Evolutionary conservation across 2,113 vertebrate species (phyloP), one percentile per base, ranked within the genome.

Genomic region (Eptatretus burgeri): DNA sequence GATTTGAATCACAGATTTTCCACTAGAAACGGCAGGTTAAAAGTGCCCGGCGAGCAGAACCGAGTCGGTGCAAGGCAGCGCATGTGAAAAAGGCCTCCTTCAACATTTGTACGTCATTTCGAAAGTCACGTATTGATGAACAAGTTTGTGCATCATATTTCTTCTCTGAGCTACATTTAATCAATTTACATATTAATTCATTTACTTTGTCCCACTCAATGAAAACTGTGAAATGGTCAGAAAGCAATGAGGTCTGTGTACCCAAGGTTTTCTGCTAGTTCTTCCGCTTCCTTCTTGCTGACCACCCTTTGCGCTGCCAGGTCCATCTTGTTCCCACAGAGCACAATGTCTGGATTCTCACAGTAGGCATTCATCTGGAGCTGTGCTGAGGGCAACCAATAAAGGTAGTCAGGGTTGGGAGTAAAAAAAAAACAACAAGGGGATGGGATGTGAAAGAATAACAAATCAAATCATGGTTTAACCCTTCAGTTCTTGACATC

Each of bases 311-410:
- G 56, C 56, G 10, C 56, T 12, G 56, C n/a, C 10, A 60, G 56
- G 19, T 60, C 56, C n/a, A 10, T 60, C 56, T 60, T 60, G 56
- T 60, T 60, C 56, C 56, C 56, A 2, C 56, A 60, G n/a, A 60
- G 56, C 56, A 60, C 56, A 60, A 60, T 60, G 56, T 60, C 56
- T 19, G 56, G 56, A 12, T 19, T 60, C 56, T 60, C 56, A 60
- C 56, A 60, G 56, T 60, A 60, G 10, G 56, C 56, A 19, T 60
- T n/a, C 56, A 60, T 13, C 56, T 60, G 56, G n/a, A 60, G 56
- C 56, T 60, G 56, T n/a, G n/a, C 56, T 60, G 56, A 11, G 56
- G 56, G 56, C 20, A 17, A n/a, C n/a, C n/a, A 20, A 20, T 17
- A n/a, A 60, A 17, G 56, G 12, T 60, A 17, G 13, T 5, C 14